Evolutionary conservation across 2,888 invertebrate species (phyloP).

Genomic region (Odiellus spinosus): DNA sequence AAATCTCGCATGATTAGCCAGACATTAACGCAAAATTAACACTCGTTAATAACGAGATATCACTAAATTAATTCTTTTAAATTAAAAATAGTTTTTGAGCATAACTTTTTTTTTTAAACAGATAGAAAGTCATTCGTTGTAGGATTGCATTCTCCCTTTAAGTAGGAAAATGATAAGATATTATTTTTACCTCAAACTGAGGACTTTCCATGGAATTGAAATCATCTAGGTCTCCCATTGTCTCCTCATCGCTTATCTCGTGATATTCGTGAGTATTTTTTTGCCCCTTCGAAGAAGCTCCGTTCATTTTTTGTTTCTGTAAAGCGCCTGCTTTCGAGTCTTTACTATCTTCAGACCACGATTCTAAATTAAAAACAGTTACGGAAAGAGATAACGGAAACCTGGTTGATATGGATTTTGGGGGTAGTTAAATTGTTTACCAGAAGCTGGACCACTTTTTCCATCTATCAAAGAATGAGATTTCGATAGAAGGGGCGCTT

Average conservation of each 20-base stretch:
- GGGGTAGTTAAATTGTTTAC: conserved; percentile 1
- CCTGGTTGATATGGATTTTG: too few species aligned
- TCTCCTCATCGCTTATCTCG: conserved; percentile 58
- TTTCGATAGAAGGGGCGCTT: conserved; percentile 29
- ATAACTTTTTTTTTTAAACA: too few species aligned
- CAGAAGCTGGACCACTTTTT: conserved; percentile 21
- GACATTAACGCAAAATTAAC: too few species aligned
- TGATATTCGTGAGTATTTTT: conserved; percentile 55
- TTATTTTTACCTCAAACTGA: conserved; percentile 30
- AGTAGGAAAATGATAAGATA: too few species aligned
- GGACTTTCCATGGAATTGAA: conserved; percentile 32
- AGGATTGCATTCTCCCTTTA: too few species aligned
- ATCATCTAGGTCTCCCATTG: conserved; percentile 34
- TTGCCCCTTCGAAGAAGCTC: conserved; percentile 2
- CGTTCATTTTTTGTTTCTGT: conserved; percentile 10
- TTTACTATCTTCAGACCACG: conserved; percentile 19
- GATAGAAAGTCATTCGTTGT: too few species aligned
- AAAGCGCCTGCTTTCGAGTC: too few species aligned
- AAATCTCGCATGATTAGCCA: too few species aligned
- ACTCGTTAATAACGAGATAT: too few species aligned
- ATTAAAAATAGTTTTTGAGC: too few species aligned
- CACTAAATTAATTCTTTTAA: too few species aligned
- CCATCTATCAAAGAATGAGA: conserved; percentile 18
- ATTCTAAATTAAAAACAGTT: conserved; percentile 6
- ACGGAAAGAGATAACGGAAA: too few species aligned